Conservation (phyloP, 2,113 vertebrate genomes). For the Heptranchias perlo region DNA sequence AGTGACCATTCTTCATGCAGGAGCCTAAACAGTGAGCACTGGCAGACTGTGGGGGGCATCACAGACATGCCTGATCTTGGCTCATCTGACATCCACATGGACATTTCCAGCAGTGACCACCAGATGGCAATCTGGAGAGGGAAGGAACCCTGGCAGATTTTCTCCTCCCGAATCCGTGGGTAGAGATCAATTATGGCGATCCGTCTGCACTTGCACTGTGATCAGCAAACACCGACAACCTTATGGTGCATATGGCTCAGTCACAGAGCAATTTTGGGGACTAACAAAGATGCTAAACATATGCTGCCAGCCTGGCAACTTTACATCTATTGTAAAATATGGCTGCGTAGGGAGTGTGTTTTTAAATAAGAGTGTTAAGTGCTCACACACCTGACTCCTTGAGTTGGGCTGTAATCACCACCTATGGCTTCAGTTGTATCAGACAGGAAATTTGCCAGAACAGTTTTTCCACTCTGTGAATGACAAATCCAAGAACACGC, state of each 20-base stretch:
- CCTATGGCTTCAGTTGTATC: slow-evolving; percentile 71
- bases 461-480: slow-evolving; percentile 78
- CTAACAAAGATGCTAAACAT: slow-evolving; percentile 29
- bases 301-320: neutral
- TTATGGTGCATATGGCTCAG: neutral
- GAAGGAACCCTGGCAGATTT: neutral
- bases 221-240: neutral
- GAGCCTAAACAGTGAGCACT: too few species aligned
- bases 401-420: slow-evolving; percentile 79
- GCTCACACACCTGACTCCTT: slow-evolving; percentile 78
- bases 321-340: neutral
- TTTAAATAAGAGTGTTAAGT: neutral
- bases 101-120: neutral
- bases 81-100: neutral
- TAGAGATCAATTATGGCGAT: neutral
- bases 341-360: too few species aligned
- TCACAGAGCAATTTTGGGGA: neutral
- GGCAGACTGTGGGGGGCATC: neutral
- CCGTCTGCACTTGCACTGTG: neutral
- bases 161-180: neutral
- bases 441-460: slow-evolving; percentile 83
- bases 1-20: too few species aligned
- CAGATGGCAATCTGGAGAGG: neutral
- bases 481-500: neutral
- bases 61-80: neutral